Base-by-base conservation (phyloP, 2,888 invertebrate species). In the Megastigmus dorsalis region DNA sequence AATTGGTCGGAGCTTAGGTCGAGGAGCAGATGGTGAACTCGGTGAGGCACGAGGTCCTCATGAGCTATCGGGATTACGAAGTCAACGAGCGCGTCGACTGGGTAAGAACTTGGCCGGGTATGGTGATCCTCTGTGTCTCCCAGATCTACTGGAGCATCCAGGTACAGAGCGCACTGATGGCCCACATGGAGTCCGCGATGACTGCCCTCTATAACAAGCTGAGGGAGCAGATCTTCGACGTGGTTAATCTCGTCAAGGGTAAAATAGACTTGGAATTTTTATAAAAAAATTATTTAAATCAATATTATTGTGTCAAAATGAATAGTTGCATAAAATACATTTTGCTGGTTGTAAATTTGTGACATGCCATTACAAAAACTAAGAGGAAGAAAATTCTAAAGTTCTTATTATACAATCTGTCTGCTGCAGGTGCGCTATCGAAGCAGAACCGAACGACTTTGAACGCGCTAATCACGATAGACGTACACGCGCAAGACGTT, bases 401-500 rank as follows among this genome's bases (percentile, higher is more conserved):
- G n/a, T n/a, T n/a, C n/a, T n/a, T n/a, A n/a, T n/a, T n/a, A n/a
- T n/a, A n/a, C n/a, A n/a, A n/a, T n/a, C n/a, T n/a, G n/a, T n/a
- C n/a, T n/a, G n/a, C 7, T 3, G 33, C 93, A 84, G 93, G 94
- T 2, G 91, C 92, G 81, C 88, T 95, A 65, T 91, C 91, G 5
- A 93, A 93, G 83, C 90, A 95, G 79, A 91, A 91, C 76, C 91
- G 95, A 81, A 93, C 94, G 68, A 95, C 95, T 1, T 90, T 96
- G 1, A 94, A 94, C 82, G 95, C 95, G 9, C 89, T 96, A 30
- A 95, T 96, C 59, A 94, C 95, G 41, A 93, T 95, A 76, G 95
- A 96, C 84, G 95, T 96, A 0, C 96, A 96, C 81, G 94, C 95
- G 2, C 93, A 94, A 86, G 95, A 96, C 87, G 94, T 95, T 0